phyloP scores from a whole-genome alignment of 2,113 vertebrate genomes.

The Ondatra zibethicus region DNA sequence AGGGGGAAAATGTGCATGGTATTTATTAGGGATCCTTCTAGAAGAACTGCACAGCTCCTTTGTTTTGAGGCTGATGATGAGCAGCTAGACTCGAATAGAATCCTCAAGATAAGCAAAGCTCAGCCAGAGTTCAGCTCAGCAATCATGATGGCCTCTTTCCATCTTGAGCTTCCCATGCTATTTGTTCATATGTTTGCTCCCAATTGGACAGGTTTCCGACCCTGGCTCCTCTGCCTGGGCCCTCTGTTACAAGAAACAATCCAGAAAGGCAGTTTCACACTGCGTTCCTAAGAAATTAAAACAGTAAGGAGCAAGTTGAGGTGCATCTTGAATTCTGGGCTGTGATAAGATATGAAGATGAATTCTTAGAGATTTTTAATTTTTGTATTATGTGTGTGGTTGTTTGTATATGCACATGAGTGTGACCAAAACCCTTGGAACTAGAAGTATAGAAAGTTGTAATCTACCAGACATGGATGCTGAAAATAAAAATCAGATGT shows the following conservation, averaged over 20 bases:
- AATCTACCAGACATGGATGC: neutral
- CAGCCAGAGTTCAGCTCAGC: neutral
- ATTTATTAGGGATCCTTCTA: neutral
- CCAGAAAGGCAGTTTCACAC: neutral
- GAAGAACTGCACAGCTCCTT: neutral
- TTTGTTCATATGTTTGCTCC: neutral
- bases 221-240: neutral
- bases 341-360: neutral
- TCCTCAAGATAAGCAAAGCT: neutral
- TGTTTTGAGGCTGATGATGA: neutral
- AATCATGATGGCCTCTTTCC: neutral
- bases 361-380: neutral
- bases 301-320: neutral
- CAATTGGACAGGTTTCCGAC: neutral
- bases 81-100: neutral
- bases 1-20: neutral
- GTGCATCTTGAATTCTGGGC: neutral
- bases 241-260: neutral
- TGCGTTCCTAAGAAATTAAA: neutral
- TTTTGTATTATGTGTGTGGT: neutral
- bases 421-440: neutral
- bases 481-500: neutral
- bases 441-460: neutral
- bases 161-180: neutral
- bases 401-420: neutral